A percentile compares a stretch with the other conserved stretches of the same genome.
Conservation (phyloP, 2,113 vertebrate species). For the Syngnathus floridae region DNA sequence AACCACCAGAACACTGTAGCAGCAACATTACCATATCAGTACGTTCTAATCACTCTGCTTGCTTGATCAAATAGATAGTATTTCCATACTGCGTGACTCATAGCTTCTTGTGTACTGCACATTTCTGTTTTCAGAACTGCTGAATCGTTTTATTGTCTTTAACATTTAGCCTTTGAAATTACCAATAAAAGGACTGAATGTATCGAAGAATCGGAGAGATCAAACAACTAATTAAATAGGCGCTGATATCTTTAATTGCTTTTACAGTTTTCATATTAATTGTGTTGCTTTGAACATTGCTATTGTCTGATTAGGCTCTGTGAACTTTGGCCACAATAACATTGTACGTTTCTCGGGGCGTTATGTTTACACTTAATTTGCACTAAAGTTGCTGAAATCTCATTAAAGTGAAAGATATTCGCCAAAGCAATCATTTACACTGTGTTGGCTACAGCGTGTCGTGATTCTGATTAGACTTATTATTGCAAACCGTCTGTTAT, state of each 20-base stretch:
- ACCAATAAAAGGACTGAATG: background rate
- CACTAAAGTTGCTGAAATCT: constrained; percentile 31
- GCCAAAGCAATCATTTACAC: constrained; percentile 39
- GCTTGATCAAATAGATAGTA: too few relatives aligned
- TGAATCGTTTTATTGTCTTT: background rate
- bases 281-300: constrained; percentile 3
- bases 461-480: constrained; percentile 51
- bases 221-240: background rate
- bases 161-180: background rate
- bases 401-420: constrained; percentile 43
- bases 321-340: background rate
- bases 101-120: background rate
- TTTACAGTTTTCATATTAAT: background rate
- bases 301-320: background rate
- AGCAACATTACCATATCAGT: too few relatives aligned
- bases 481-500: constrained; percentile 19
- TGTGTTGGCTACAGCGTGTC: constrained; percentile 26
- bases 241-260: background rate
- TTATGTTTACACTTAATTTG: constrained; percentile 20
- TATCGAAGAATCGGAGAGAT: background rate
- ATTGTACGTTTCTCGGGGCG: constrained; percentile 20
- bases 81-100: too few relatives aligned
- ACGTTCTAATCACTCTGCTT: too few relatives aligned
- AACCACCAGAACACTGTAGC: too few relatives aligned
- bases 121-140: background rate